These are phyloP conservation scores for Rhagologus leucostigma DNA, from an alignment of 2,113 vertebrate species.

Conservation along the genomic window DNA sequence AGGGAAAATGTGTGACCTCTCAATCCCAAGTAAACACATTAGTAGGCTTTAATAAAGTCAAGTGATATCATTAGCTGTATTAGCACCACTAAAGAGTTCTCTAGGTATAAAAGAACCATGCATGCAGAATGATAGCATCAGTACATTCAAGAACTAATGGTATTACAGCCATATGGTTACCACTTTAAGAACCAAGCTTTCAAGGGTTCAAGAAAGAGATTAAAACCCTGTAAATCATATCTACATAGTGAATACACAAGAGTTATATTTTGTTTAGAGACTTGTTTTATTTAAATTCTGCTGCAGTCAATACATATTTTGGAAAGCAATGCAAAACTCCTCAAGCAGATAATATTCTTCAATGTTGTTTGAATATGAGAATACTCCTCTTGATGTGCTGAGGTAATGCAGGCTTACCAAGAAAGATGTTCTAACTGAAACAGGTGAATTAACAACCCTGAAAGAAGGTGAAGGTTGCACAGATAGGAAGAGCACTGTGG, in stretches of 20 bases:
- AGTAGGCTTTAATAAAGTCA: not conserved
- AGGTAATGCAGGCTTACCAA: not conserved
- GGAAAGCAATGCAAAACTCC: not conserved
- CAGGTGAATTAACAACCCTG: not conserved
- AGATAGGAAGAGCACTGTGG: not conserved
- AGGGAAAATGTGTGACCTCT: not conserved
- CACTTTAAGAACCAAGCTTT: not conserved
- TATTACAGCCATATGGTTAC: not conserved
- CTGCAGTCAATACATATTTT: not conserved
- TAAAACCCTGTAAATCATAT: not conserved
- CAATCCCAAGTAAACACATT: not conserved
- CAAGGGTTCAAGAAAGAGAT: not conserved
- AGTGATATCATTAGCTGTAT: not conserved
- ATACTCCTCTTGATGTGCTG: not conserved
- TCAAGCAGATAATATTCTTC: not conserved
- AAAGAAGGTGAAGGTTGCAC: not conserved
- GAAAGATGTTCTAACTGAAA: not conserved
- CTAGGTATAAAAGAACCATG: not conserved
- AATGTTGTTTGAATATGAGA: not conserved
- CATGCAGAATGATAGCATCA: not conserved
- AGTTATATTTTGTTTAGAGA: not conserved
- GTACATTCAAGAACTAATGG: not conserved
- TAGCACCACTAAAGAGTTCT: not conserved
- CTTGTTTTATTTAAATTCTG: not conserved
- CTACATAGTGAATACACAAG: not conserved